phyloP scores from a whole-genome alignment of 2,888 invertebrate genomes.

The Saturnia japonica region DNA sequence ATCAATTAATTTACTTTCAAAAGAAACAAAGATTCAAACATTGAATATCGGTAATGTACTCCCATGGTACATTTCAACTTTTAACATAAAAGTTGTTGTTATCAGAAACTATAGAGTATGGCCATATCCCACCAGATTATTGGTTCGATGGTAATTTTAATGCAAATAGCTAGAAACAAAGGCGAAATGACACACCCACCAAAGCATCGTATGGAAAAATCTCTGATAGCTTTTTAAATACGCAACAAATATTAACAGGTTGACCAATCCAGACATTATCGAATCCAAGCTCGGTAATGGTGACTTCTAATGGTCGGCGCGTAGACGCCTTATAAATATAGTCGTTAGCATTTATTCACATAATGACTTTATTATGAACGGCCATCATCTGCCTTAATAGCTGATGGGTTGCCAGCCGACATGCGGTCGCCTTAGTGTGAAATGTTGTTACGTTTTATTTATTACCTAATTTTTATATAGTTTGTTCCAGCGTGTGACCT shows the following conservation, averaged over 20 bases:
- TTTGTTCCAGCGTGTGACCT: background rate
- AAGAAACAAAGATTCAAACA: background rate
- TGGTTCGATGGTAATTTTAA: too few relatives aligned
- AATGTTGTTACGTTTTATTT: slow-evolving; percentile 15
- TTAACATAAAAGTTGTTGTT: background rate
- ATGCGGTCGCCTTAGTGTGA: slow-evolving; percentile 22
- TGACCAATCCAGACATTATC: slow-evolving; percentile 13
- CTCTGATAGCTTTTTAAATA: background rate
- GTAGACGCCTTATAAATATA: slow-evolving; percentile 70
- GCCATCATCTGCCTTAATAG: slow-evolving; percentile 39
- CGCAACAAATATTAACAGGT: background rate
- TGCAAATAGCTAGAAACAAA: too few relatives aligned
- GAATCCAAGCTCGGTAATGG: slow-evolving; percentile 25
- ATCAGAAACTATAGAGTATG: background rate
- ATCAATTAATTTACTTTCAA: background rate
- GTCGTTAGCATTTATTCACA: slow-evolving; percentile 71
- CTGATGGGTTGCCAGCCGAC: slow-evolving; percentile 38
- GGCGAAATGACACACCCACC: too few relatives aligned
- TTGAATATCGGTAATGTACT: too few relatives aligned
- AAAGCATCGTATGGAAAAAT: background rate
- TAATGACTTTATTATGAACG: slow-evolving; percentile 75
- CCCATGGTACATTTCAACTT: too few relatives aligned
- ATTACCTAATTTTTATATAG: background rate
- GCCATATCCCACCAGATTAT: background rate
- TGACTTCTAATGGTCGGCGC: slow-evolving; percentile 62